Evolutionary conservation across 2,888 invertebrate genomes (phyloP).

Genomic region (Pasiphila rectangulata): DNA sequence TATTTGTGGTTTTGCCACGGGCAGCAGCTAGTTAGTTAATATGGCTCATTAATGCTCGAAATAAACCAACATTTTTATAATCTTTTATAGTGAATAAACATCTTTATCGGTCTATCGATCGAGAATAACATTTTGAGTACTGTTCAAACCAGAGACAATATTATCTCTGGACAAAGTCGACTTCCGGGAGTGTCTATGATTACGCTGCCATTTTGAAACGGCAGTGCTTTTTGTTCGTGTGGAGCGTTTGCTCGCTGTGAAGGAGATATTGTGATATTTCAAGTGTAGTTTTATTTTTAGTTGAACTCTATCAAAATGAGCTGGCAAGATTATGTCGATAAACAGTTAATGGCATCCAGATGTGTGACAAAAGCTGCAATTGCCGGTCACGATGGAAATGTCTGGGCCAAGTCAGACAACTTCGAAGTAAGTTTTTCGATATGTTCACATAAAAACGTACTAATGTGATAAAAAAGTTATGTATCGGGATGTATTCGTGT

Average conservation of each 20-base stretch:
- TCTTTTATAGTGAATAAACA: slow-evolving; percentile 6
- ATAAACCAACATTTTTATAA: too few species aligned
- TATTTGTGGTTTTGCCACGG: too few species aligned
- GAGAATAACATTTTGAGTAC: slow-evolving; percentile 14
- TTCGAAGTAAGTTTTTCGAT: slow-evolving; percentile 91
- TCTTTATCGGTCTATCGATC: not conserved
- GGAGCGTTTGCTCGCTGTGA: slow-evolving; percentile 79
- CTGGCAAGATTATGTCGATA: slow-evolving; percentile 99
- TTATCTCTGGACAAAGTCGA: slow-evolving; percentile 20
- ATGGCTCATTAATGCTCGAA: too few species aligned
- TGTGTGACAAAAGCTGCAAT: slow-evolving; percentile 97
- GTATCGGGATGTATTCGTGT: slow-evolving; percentile 39
- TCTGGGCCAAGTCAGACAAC: slow-evolving; percentile 96
- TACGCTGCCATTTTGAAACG: slow-evolving; percentile 78
- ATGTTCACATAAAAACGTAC: slow-evolving; percentile 48
- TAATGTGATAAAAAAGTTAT: slow-evolving; percentile 46
- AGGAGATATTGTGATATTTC: slow-evolving; percentile 71
- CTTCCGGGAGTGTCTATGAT: slow-evolving; percentile 71
- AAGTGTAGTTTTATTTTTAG: slow-evolving; percentile 79
- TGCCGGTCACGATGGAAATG: slow-evolving; percentile 96
- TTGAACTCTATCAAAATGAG: slow-evolving; percentile 88
- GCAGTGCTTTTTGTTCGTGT: slow-evolving; percentile 81
- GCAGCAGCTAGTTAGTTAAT: too few species aligned
- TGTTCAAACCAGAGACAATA: slow-evolving; percentile 16
- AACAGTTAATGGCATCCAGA: slow-evolving; percentile 96